A percentile compares a stretch with the other conserved stretches of the same genome.
Evolutionary conservation across 2,888 invertebrate genomes (phyloP).

Genomic region (Scotopteryx bipunctaria): DNA sequence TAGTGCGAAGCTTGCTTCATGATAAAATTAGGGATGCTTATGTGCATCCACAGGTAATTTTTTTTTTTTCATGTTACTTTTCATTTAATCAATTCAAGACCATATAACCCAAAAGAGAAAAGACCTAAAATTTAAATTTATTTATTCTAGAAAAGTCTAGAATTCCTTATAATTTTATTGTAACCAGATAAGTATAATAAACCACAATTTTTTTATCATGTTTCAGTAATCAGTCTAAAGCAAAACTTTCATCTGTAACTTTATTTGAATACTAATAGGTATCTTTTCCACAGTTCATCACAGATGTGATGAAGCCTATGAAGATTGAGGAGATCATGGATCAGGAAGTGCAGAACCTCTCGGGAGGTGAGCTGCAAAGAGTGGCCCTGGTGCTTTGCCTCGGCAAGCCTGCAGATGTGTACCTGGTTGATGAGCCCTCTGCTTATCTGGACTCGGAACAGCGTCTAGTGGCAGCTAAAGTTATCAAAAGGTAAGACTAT

Average conservation of each 20-base stretch:
- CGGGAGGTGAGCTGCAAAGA: conserved; percentile 99
- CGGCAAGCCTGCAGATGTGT: conserved; percentile 99
- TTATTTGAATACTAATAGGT: not conserved
- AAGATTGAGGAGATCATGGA: conserved; percentile 98
- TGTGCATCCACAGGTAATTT: conserved; percentile 95
- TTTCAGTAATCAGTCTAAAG: too few species aligned
- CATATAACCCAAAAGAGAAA: too few species aligned
- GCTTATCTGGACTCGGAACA: conserved; percentile 99
- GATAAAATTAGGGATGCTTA: conserved; percentile 99
- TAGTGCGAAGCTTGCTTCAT: conserved; percentile 95
- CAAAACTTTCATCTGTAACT: not conserved
- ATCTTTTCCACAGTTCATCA: conserved; percentile 89
- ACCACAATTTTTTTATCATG: too few species aligned
- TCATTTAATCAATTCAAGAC: too few species aligned
- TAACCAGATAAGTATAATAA: too few species aligned
- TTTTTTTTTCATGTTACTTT: too few species aligned
- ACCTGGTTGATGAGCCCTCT: conserved; percentile 99
- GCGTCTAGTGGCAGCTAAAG: conserved; percentile 99
- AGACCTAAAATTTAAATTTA: too few species aligned
- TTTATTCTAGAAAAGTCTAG: too few species aligned
- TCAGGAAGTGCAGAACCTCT: conserved; percentile 98
- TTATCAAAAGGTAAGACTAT: conserved; percentile 95
- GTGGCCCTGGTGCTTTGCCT: conserved; percentile 98
- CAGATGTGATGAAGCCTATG: conserved; percentile 99
- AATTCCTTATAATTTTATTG: too few species aligned